phyloP scores from a whole-genome alignment of 1,140 invertebrate genomes.

The Octopus sinensis region DNA sequence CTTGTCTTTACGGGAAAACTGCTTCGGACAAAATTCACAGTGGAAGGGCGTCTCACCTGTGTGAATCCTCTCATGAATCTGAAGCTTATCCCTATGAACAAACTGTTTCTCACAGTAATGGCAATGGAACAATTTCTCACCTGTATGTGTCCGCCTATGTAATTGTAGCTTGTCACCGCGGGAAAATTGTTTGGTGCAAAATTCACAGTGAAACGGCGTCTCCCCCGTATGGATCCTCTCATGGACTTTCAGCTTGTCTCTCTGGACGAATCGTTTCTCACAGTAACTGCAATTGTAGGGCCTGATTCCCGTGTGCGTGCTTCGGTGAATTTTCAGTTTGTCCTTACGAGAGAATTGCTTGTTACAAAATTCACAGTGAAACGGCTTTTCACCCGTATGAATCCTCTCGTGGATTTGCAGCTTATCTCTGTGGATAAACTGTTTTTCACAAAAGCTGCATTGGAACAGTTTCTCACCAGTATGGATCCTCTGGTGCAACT shows the following conservation, averaged over 20 bases:
- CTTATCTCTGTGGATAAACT: slow-evolving; percentile 59
- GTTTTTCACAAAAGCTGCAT: slow-evolving; percentile 65
- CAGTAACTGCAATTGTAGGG: neutral
- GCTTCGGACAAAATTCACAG: slow-evolving; percentile 54
- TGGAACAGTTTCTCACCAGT: slow-evolving; percentile 66
- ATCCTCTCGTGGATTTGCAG: slow-evolving; percentile 75
- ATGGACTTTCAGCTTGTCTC: slow-evolving; percentile 47
- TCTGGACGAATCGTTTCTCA: slow-evolving; percentile 4
- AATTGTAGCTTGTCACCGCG: slow-evolving; percentile 38
- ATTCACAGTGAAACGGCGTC: slow-evolving; percentile 34
- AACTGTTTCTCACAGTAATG: slow-evolving; percentile 36
- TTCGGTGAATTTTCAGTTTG: slow-evolving; percentile 21
- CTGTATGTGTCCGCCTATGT: slow-evolving; percentile 39
- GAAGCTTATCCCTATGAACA: slow-evolving; percentile 37
- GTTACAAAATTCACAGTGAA: slow-evolving; percentile 67
- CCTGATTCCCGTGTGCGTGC: neutral
- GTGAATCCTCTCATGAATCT: slow-evolving; percentile 58
- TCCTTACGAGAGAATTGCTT: slow-evolving; percentile 46
- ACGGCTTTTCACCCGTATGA: slow-evolving; percentile 81
- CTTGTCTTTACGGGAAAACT: slow-evolving; percentile 62
- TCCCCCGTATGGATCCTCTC: slow-evolving; percentile 39
- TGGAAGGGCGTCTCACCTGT: slow-evolving; percentile 53
- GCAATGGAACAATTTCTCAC: slow-evolving; percentile 29
- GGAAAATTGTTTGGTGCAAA: slow-evolving; percentile 37
- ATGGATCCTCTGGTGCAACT: slow-evolving; percentile 67